Base-by-base conservation (phyloP, 2,113 vertebrate genomes). In the Catharus fuscescens region DNA sequence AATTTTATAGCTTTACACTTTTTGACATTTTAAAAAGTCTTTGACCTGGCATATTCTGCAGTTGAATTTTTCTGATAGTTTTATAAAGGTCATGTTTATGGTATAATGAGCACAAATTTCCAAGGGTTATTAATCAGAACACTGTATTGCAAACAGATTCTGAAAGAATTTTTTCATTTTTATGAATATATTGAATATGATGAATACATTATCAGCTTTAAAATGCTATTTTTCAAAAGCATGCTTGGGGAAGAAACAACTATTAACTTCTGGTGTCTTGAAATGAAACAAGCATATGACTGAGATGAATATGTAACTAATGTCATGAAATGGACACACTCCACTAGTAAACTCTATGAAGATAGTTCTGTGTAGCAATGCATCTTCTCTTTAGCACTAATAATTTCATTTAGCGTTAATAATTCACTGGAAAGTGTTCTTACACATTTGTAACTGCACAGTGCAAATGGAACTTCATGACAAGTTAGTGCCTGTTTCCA, bases 61-160 rank as follows among this genome's bases (percentile, higher is more conserved):
- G 93, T 92, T 96, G 86, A 64, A 96, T 95, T 97, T 98, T 97
- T 96, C 88, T 97, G 94, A 96, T 95, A 61, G 87, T 97, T 96
- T 97, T 93, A 50, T 92, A 98, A 97, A 98, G 97, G 97, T 97
- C 96, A 97, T 94, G 88, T 97, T 98, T 98, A 97, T 94, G 96
- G 94, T 97, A 95, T 97, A 97, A 97, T 94, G 93, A 97, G 80
- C 94, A 96, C 92, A 96, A 88, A 97, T 96, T 97, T 98, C 93
- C 95, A 97, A 96, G 83, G 88, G 77, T 93, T 97, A 96, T 97
- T 97, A 98, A 97, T 98, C 95, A 96, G 80, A 96, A 95, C 71
- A 88, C 62, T 94, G 77, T 76, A 95, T 78, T 92, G 80, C 91
- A 97, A 97, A 95, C 52, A 95, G 86, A 95, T 93, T 97, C 96